Evolutionary conservation across 2,888 invertebrate species (phyloP).

Genomic region (Unio delphinus): DNA sequence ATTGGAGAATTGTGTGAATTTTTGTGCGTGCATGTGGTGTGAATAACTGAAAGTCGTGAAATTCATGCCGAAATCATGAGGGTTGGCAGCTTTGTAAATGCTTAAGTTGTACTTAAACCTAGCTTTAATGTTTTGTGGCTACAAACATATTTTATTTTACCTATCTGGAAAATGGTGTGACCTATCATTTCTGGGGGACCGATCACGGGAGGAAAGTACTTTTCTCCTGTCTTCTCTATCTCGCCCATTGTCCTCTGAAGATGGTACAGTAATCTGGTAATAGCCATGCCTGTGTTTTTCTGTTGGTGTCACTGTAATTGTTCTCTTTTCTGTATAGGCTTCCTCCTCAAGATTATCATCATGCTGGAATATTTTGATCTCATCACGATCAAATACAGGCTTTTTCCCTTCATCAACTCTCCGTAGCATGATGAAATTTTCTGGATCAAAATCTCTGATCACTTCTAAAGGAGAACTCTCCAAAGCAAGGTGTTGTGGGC

Average conservation of each 20-base stretch:
- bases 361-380: slow-evolving; percentile 52
- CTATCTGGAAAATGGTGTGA: background rate
- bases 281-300: slow-evolving; percentile 26
- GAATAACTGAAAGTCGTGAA: too few relatives aligned
- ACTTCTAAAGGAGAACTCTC: slow-evolving; percentile 42
- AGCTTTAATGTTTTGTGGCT: background rate
- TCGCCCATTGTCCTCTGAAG: slow-evolving; percentile 12
- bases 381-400: slow-evolving; percentile 61
- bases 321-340: slow-evolving; percentile 44
- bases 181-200: too few relatives aligned
- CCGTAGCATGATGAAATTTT: slow-evolving; percentile 51
- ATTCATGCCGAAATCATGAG: too few relatives aligned
- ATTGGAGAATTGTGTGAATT: too few relatives aligned
- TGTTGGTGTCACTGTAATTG: slow-evolving; percentile 41
- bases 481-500: slow-evolving; percentile 37
- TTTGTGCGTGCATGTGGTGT: too few relatives aligned
- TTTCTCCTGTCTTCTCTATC: slow-evolving; percentile 21
- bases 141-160: background rate
- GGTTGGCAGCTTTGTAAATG: too few relatives aligned
- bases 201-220: slow-evolving; percentile 9
- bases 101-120: too few relatives aligned
- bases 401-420: slow-evolving; percentile 52
- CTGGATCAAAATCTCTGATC: slow-evolving; percentile 45
- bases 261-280: slow-evolving; percentile 25
- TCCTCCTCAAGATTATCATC: slow-evolving; percentile 56